A percentile compares a stretch with the other conserved stretches of the same genome.
phyloP scores from a whole-genome alignment of 2,797 vertebrate genomes.

The Cygnus olor region DNA sequence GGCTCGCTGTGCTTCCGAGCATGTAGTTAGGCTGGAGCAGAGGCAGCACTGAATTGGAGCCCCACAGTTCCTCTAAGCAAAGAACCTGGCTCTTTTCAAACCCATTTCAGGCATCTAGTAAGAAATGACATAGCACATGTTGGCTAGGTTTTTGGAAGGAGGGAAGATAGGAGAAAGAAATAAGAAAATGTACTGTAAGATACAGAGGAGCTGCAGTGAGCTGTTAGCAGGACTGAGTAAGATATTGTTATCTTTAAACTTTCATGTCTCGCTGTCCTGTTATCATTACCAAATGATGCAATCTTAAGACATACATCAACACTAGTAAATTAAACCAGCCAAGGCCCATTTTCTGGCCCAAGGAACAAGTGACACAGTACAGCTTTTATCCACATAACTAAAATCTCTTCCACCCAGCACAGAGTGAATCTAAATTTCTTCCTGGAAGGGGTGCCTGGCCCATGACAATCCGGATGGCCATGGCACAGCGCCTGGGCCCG shows the following conservation, averaged over 20 bases:
- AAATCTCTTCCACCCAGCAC: not conserved
- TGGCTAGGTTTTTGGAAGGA: not conserved
- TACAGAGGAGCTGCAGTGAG: not conserved
- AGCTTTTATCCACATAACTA: slow-evolving; percentile 2
- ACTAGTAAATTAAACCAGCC: slow-evolving; percentile 44
- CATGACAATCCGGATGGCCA: not conserved
- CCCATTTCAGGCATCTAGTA: not conserved
- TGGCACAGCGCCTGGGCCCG: not conserved
- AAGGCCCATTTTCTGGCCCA: slow-evolving; percentile 35
- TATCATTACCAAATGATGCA: slow-evolving; percentile 32
- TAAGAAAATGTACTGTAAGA: not conserved
- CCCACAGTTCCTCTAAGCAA: not conserved
- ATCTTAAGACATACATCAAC: slow-evolving; percentile 46
- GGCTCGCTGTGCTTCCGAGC: not conserved
- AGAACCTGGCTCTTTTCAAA: not conserved
- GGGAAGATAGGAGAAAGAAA: not conserved
- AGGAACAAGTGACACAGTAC: not conserved
- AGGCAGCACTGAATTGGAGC: not conserved
- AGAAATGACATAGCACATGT: not conserved
- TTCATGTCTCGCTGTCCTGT: slow-evolving; percentile 20
- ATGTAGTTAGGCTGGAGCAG: not conserved
- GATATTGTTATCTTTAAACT: slow-evolving; percentile 53
- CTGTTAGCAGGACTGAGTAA: not conserved
- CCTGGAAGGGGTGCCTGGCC: not conserved
- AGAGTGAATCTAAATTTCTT: not conserved